Evolutionary conservation across 2,797 vertebrate genomes (phyloP).

Genomic region (Gadopsis marmoratus): DNA sequence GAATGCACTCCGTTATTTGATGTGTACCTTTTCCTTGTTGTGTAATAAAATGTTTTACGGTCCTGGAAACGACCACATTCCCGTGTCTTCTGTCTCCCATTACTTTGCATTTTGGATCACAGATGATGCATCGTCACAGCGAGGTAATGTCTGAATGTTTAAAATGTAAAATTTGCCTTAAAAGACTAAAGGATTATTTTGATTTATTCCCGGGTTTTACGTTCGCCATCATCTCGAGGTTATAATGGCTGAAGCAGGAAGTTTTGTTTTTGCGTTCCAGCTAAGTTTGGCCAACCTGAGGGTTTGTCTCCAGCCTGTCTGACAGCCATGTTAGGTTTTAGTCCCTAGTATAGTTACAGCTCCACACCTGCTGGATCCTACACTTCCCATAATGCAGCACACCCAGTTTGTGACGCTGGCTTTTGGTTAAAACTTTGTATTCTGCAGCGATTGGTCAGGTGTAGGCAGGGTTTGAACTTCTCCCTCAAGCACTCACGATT

Average conservation of each 20-base stretch:
- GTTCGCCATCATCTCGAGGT: neutral
- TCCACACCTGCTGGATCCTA: neutral
- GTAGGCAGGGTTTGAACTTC: too few species aligned
- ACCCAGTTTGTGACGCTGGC: too few species aligned
- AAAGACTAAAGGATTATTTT: neutral
- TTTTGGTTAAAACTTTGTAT: too few species aligned
- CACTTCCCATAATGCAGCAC: neutral
- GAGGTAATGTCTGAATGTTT: neutral
- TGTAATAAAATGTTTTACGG: slow-evolving; percentile 72
- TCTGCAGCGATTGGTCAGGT: too few species aligned
- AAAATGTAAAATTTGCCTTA: neutral
- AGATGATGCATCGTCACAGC: neutral
- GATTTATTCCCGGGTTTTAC: neutral
- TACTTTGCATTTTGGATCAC: neutral
- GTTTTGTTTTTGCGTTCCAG: neutral
- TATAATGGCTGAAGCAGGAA: neutral
- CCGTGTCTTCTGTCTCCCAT: slow-evolving; percentile 1
- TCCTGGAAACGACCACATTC: neutral
- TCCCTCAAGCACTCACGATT: too few species aligned
- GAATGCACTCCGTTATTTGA: slow-evolving; percentile 48
- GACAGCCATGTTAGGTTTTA: neutral
- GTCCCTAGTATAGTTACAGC: neutral
- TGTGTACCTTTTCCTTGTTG: slow-evolving; percentile 58
- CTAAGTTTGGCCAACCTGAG: too few species aligned
- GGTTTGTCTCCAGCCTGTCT: too few species aligned